Evolutionary conservation across 2,797 vertebrate species (phyloP).

Genomic region (Paratrypauchen microcephalus): DNA sequence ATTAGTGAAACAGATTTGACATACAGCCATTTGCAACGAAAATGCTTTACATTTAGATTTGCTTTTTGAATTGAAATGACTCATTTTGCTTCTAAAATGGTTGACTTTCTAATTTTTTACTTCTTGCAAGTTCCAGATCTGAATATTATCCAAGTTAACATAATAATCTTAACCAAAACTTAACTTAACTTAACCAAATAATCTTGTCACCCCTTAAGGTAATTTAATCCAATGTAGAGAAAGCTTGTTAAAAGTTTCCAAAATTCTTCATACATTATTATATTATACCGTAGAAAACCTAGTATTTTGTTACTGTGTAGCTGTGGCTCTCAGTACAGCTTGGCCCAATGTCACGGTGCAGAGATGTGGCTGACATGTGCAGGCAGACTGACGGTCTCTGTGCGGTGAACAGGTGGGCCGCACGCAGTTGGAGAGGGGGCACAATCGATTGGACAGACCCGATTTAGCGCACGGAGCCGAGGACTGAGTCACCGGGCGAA

Average conservation of each 20-base stretch:
- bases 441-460: constrained; percentile 65
- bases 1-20: no score
- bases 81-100: no score
- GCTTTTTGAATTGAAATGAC: no score
- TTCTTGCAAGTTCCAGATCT: no score
- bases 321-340: constrained; percentile 28
- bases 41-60: no score
- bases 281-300: neutral
- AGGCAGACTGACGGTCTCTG: constrained; percentile 39
- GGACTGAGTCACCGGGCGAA: constrained; percentile 47
- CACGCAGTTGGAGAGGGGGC: constrained; percentile 46
- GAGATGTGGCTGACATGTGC: constrained; percentile 19
- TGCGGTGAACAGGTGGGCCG: constrained; percentile 60
- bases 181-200: no score
- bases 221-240: neutral
- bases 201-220: neutral
- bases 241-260: neutral
- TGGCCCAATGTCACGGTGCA: constrained; percentile 42
- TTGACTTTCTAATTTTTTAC: no score
- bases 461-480: constrained; percentile 46
- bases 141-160: no score
- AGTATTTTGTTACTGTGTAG: neutral
- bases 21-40: no score
- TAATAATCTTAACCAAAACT: no score
- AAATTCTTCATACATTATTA: neutral